phyloP scores from a whole-genome alignment of 2,797 vertebrate genomes.

The Apogon talboti region DNA sequence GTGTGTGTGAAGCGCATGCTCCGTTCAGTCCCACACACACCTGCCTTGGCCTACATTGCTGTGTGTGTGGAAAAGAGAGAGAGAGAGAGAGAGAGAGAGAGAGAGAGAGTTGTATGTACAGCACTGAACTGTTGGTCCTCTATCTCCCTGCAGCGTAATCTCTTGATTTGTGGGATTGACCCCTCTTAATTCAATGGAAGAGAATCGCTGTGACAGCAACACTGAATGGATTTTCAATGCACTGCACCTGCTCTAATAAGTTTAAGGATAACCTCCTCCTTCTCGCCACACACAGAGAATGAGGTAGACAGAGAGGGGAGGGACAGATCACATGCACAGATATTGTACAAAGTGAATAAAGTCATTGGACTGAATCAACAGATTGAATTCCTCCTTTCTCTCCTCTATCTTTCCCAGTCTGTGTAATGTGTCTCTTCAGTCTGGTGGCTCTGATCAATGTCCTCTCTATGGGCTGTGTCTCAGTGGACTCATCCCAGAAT shows the following conservation, averaged over 20 bases:
- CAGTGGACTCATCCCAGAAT: slow-evolving; percentile 49
- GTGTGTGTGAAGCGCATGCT: background rate
- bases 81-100: slow-evolving; percentile 23
- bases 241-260: slow-evolving; percentile 77
- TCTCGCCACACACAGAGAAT: slow-evolving; percentile 23
- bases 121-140: slow-evolving; percentile 53
- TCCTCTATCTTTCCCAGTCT: slow-evolving; percentile 23
- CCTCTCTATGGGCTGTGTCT: slow-evolving; percentile 38
- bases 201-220: slow-evolving; percentile 82
- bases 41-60: background rate
- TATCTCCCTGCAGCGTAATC: slow-evolving; percentile 71
- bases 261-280: slow-evolving; percentile 73
- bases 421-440: slow-evolving; percentile 49
- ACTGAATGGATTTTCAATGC: slow-evolving; percentile 82
- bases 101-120: slow-evolving; percentile 29
- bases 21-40: background rate
- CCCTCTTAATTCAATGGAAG: slow-evolving; percentile 81
- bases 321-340: slow-evolving; percentile 47
- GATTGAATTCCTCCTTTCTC: slow-evolving; percentile 48
- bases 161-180: slow-evolving; percentile 83
- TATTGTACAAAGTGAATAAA: slow-evolving; percentile 60
- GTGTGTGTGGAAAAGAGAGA: slow-evolving; percentile 24
- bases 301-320: background rate
- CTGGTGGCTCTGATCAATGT: slow-evolving; percentile 61
- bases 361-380: slow-evolving; percentile 36